A percentile compares a stretch with the other conserved stretches of the same genome.
These are phyloP conservation scores for Oriolus oriolus DNA, from an alignment of 2,113 vertebrate genomes.

Conservation along the genomic window DNA sequence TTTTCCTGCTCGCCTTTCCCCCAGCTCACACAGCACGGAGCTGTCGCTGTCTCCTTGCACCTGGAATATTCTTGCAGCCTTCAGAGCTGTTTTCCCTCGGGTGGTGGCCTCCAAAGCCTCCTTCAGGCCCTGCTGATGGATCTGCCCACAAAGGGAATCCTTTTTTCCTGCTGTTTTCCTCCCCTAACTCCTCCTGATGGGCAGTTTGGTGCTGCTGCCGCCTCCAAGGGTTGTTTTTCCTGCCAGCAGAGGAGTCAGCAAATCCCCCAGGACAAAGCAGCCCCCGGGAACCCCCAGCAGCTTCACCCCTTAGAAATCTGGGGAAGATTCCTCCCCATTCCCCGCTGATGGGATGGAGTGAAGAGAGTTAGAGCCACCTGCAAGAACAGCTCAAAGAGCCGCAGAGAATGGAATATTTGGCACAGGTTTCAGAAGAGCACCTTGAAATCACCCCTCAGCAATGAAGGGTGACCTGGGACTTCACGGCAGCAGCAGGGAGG, in stretches of 20 bases:
- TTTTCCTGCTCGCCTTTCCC: not conserved
- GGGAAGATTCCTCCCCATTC: not conserved
- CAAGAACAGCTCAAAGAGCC: not conserved
- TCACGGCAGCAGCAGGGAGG: not conserved
- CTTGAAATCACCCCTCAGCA: not conserved
- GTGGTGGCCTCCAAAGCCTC: not conserved
- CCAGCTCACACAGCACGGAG: not conserved
- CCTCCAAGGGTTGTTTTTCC: not conserved
- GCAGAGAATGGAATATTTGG: not conserved
- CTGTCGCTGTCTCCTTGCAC: not conserved
- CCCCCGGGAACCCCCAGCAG: not conserved
- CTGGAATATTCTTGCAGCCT: not conserved
- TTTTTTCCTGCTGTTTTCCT: not conserved
- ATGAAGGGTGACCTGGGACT: not conserved
- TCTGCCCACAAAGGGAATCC: not conserved
- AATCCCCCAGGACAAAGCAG: not conserved
- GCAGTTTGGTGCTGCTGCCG: not conserved
- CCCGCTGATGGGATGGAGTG: not conserved
- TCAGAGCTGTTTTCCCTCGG: not conserved
- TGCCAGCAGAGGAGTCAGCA: not conserved
- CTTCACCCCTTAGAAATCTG: not conserved
- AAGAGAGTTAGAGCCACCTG: not conserved
- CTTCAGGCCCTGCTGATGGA: not conserved
- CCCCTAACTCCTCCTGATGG: not conserved
- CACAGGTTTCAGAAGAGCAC: not conserved